Evolutionary conservation across 2,113 vertebrate species (phyloP).

Genomic region (Myiozetetes cayanensis): DNA sequence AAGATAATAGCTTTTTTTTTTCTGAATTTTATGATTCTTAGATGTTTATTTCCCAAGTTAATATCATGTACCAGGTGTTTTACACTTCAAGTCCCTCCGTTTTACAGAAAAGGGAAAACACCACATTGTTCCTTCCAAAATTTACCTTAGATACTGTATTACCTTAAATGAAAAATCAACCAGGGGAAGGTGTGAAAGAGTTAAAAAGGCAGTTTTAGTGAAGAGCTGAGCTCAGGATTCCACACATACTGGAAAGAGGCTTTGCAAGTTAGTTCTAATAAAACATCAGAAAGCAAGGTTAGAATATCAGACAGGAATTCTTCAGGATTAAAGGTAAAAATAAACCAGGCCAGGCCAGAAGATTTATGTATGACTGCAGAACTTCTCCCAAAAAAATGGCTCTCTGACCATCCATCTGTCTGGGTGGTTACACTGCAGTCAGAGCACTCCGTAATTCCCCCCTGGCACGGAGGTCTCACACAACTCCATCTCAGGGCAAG

Average conservation of each 20-base stretch:
- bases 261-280: constrained; percentile 30
- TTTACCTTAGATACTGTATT: not conserved
- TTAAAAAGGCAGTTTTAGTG: constrained; percentile 12
- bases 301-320: constrained; percentile 32
- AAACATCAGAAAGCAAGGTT: constrained; percentile 26
- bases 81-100: not conserved
- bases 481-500: not conserved
- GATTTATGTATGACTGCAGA: not conserved
- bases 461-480: not conserved
- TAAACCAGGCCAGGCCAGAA: constrained; percentile 1
- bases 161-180: not conserved
- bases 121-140: not conserved
- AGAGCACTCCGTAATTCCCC: not conserved
- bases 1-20: not conserved
- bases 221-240: not conserved
- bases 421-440: not conserved
- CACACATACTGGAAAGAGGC: not conserved
- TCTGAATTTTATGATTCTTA: not conserved
- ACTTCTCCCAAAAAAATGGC: not conserved
- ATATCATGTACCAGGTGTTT: not conserved
- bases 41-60: not conserved
- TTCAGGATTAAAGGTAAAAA: constrained; percentile 57
- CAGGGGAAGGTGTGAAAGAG: not conserved
- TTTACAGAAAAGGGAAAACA: not conserved
- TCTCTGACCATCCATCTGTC: not conserved